Evolutionary conservation across 2,797 vertebrate species (phyloP).

Genomic region (Spatula clypeata): DNA sequence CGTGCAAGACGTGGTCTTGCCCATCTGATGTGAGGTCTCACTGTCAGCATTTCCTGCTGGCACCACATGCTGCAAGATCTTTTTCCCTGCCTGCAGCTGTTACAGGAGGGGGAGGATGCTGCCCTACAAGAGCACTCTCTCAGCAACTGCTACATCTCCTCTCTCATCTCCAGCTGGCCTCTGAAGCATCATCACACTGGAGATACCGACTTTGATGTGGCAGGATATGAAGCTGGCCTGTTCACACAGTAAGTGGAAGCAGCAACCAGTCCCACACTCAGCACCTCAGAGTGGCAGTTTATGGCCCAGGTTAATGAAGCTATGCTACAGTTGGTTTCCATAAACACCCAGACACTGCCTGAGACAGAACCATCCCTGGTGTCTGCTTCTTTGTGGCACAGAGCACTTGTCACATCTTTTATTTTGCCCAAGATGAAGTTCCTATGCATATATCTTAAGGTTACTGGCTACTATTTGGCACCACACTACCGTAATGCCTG

Average conservation of each 20-base stretch:
- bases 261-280: neutral
- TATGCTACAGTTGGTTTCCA: neutral
- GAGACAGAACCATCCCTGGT: neutral
- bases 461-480: neutral
- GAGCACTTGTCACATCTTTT: neutral
- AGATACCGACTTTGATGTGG: neutral
- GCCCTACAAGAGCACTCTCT: neutral
- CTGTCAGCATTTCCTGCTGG: neutral
- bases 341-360: neutral
- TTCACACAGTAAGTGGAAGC: neutral
- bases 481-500: neutral
- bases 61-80: neutral
- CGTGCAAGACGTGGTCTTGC: neutral
- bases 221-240: neutral
- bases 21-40: neutral
- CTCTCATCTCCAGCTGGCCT: neutral
- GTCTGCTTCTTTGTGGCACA: neutral
- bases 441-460: neutral
- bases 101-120: neutral
- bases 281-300: neutral
- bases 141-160: neutral
- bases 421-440: neutral
- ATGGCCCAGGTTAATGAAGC: neutral
- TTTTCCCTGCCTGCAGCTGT: conserved; percentile 23
- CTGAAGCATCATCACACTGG: neutral